phyloP scores from a whole-genome alignment of 2,888 invertebrate species.

The Synanthedon formicaeformis region DNA sequence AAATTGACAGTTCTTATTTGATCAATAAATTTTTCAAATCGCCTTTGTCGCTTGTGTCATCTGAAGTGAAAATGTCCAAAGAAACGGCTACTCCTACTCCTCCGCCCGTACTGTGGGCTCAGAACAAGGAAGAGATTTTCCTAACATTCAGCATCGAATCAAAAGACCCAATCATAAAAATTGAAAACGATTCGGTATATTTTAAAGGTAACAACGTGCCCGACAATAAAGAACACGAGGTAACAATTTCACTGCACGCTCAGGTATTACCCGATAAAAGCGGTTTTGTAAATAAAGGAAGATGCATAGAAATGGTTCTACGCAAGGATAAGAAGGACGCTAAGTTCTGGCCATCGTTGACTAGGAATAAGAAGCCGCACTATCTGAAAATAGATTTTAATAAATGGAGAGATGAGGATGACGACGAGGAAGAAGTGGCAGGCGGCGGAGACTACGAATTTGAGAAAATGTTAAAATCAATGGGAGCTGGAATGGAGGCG shows the following conservation, averaged over 20 bases:
- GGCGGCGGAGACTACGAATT: constrained; percentile 63
- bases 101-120: constrained; percentile 95
- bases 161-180: constrained; percentile 85
- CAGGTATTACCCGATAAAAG: constrained; percentile 86
- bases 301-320: constrained; percentile 81
- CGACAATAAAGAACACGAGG: constrained; percentile 87
- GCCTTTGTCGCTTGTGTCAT: not conserved
- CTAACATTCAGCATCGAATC: constrained; percentile 93
- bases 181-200: constrained; percentile 78
- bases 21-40: not conserved
- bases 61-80: constrained; percentile 47
- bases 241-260: constrained; percentile 86
- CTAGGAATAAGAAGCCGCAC: constrained; percentile 90
- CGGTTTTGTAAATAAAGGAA: constrained; percentile 76
- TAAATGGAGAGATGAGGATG: constrained; percentile 98
- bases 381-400: constrained; percentile 98
- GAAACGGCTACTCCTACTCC: constrained; percentile 59
- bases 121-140: constrained; percentile 83
- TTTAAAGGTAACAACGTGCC: constrained; percentile 89
- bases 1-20: not conserved
- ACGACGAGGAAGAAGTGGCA: constrained; percentile 77
- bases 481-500: constrained; percentile 67
- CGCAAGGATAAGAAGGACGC: constrained; percentile 78
- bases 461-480: constrained; percentile 80
- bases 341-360: constrained; percentile 89